Evolutionary conservation across 2,797 vertebrate species (phyloP).

Genomic region (Australoheros facetus): DNA sequence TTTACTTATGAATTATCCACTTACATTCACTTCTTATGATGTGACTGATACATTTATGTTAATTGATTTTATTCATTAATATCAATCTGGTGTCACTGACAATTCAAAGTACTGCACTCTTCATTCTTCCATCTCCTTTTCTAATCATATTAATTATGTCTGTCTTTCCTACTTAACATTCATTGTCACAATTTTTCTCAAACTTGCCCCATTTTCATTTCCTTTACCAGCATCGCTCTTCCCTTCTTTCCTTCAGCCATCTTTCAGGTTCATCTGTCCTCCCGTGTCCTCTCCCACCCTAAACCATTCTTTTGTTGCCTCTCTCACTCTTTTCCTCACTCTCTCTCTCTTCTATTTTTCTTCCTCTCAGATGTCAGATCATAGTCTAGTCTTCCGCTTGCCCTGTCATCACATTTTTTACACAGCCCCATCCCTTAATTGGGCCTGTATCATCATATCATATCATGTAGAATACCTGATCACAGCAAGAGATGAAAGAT

Average conservation of each 20-base stretch:
- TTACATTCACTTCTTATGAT: too few relatives aligned
- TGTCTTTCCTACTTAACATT: slow-evolving; percentile 51
- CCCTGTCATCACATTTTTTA: slow-evolving; percentile 81
- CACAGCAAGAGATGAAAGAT: slow-evolving; percentile 74
- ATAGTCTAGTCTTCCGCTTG: slow-evolving; percentile 75
- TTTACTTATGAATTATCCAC: background rate
- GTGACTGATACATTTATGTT: background rate
- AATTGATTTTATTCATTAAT: background rate
- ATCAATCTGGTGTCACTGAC: background rate
- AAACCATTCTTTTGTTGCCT: slow-evolving; percentile 32
- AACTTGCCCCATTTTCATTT: slow-evolving; percentile 65
- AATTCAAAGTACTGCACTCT: slow-evolving; percentile 19
- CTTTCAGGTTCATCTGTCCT: slow-evolving; percentile 41
- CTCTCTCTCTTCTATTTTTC: slow-evolving; percentile 52
- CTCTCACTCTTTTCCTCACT: slow-evolving; percentile 14
- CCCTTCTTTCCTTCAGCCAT: slow-evolving; percentile 44
- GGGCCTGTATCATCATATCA: slow-evolving; percentile 81
- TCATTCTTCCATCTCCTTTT: slow-evolving; percentile 53
- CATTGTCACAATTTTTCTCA: slow-evolving; percentile 57
- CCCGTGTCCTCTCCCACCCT: slow-evolving; percentile 22
- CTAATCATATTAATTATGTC: slow-evolving; percentile 66
- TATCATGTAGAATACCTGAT: slow-evolving; percentile 77
- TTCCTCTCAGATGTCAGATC: slow-evolving; percentile 78
- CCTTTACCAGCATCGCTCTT: slow-evolving; percentile 66
- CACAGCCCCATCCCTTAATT: slow-evolving; percentile 78